Conservation (phyloP, 2,888 invertebrate species). For the Drosophila setosimentum region DNA sequence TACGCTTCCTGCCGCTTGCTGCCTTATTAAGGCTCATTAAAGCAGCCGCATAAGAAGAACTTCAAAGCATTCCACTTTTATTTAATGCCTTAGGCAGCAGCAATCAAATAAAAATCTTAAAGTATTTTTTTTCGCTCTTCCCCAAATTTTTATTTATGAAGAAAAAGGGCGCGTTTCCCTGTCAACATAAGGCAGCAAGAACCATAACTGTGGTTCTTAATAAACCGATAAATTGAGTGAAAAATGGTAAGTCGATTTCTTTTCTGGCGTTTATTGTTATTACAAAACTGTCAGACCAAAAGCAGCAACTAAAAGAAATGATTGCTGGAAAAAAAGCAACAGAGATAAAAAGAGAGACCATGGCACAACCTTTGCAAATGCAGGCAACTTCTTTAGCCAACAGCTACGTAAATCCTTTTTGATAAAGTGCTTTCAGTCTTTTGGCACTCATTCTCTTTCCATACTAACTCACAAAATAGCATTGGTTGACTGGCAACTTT, state of each 20-base stretch:
- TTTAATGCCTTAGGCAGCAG: slow-evolving; percentile 28
- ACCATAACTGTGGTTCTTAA: slow-evolving; percentile 59
- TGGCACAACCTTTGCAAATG: slow-evolving; percentile 50
- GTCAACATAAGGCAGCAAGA: slow-evolving; percentile 50
- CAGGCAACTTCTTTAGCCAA: slow-evolving; percentile 39
- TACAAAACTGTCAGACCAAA: slow-evolving; percentile 68
- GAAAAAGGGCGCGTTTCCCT: slow-evolving; percentile 38
- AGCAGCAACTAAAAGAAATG: slow-evolving; percentile 36
- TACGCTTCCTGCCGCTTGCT: slow-evolving; percentile 2
- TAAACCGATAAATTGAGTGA: slow-evolving; percentile 77
- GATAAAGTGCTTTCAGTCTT: slow-evolving; percentile 76
- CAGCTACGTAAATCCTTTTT: slow-evolving; percentile 71
- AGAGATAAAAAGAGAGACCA: slow-evolving; percentile 2
- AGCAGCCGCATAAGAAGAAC: slow-evolving; percentile 38
- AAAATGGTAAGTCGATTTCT: slow-evolving; percentile 79
- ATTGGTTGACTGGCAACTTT: slow-evolving; percentile 42
- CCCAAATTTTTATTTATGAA: slow-evolving; percentile 12
- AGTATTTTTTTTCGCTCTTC: slow-evolving; percentile 12
- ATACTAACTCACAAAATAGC: slow-evolving; percentile 23
- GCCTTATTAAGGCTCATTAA: slow-evolving; percentile 69
- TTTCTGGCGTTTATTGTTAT: slow-evolving; percentile 74
- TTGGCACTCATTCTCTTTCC: slow-evolving; percentile 17
- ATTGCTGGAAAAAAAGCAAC: slow-evolving; percentile 11
- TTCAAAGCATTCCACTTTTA: slow-evolving; percentile 49
- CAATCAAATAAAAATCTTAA: slow-evolving; percentile 67